Conservation (phyloP, 2,888 invertebrate species). For the Aphodius sticticus region DNA sequence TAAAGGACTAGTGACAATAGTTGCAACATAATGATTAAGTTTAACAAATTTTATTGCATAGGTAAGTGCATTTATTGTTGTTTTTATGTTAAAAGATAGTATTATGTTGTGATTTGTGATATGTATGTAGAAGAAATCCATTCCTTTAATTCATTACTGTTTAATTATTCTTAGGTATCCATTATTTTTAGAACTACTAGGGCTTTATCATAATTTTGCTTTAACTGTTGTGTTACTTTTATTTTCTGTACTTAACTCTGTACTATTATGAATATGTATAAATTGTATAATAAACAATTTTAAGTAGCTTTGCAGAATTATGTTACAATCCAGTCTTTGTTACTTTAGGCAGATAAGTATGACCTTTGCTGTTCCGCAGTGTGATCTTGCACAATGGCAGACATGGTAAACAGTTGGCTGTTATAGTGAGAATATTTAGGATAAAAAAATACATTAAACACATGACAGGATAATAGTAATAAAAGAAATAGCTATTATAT, state of each 20-base stretch:
- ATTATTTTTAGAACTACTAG: background rate
- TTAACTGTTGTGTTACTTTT: background rate
- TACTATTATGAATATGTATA: constrained; percentile 5
- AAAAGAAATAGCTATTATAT: constrained; percentile 32
- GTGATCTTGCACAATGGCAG: no score
- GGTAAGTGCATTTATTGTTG: background rate
- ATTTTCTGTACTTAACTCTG: constrained; percentile 10
- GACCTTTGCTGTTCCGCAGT: no score
- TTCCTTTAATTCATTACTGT: background rate
- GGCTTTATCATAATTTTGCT: background rate
- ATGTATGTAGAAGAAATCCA: background rate
- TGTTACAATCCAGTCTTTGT: no score
- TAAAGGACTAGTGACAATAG: background rate
- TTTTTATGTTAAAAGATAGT: background rate
- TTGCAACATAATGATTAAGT: constrained; percentile 25
- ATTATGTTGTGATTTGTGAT: constrained; percentile 4
- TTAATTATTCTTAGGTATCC: background rate
- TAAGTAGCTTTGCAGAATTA: background rate
- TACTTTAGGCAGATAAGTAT: no score
- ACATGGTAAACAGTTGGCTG: no score
- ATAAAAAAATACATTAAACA: no score
- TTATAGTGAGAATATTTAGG: no score
- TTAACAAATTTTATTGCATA: constrained; percentile 31
- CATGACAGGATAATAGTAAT: constrained; percentile 15
- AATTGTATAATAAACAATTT: constrained; percentile 7